Conservation (phyloP, 2,797 vertebrate genomes). For the Odontamblyopus rebecca region DNA sequence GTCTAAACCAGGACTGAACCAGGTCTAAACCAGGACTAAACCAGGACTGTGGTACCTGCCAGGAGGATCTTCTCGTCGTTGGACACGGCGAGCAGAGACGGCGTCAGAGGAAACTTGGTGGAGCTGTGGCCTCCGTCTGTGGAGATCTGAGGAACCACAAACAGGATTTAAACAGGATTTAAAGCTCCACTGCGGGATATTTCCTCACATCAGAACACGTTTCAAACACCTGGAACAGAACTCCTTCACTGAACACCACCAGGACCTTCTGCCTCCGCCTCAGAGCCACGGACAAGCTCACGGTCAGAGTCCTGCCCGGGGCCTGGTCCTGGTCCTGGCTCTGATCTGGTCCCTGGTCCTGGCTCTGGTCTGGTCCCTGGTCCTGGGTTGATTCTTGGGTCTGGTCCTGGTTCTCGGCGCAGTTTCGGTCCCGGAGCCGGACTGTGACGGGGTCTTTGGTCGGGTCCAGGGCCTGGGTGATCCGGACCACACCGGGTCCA, state of each 20-base stretch:
- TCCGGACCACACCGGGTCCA: conserved; percentile 49
- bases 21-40: not conserved
- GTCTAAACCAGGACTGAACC: not conserved
- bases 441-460: conserved; percentile 54
- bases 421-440: conserved; percentile 35
- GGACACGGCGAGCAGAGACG: conserved; percentile 70
- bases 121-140: conserved; percentile 44
- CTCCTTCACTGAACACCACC: conserved; percentile 68
- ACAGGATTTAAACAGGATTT: no score
- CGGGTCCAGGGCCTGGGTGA: conserved; percentile 51
- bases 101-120: conserved; percentile 68
- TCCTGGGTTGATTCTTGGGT: not conserved
- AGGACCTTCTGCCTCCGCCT: conserved; percentile 67
- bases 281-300: conserved; percentile 43
- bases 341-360: not conserved
- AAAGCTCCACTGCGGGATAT: no score
- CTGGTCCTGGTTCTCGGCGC: conserved; percentile 40
- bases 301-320: conserved; percentile 18
- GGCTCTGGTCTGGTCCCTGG: not conserved
- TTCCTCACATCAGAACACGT: no score
- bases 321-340: not conserved
- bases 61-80: conserved; percentile 80
- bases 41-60: conserved; percentile 71
- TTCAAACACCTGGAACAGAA: conserved; percentile 66
- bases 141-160: conserved; percentile 68